A percentile compares a stretch with the other conserved stretches of the same genome.
Conservation (phyloP, 2,888 invertebrate species). For the Rhodophaea formosa region DNA sequence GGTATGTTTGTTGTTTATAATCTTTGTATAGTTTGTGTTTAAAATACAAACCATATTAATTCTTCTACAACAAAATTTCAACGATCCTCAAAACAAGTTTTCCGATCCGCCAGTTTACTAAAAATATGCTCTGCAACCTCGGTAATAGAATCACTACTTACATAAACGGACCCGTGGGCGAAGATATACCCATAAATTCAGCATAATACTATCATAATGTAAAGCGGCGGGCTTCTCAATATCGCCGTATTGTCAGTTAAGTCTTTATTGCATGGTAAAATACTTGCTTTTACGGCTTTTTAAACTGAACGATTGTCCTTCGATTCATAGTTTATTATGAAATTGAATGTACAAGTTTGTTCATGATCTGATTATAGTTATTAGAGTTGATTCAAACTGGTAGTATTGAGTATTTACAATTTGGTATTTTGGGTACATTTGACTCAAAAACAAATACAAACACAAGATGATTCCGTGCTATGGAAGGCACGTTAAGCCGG, state of each 20-base stretch:
- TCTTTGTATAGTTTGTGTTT: too few species aligned
- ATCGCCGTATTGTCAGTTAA: conserved; percentile 38
- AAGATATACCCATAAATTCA: conserved; percentile 21
- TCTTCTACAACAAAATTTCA: not conserved
- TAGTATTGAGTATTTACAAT: too few species aligned
- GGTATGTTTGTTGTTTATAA: too few species aligned
- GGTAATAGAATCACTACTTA: conserved; percentile 20
- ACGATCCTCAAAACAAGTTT: not conserved
- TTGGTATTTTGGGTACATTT: too few species aligned
- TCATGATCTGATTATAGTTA: not conserved
- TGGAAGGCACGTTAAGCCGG: too few species aligned
- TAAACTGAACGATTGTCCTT: conserved; percentile 33
- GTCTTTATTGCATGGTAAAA: conserved; percentile 35
- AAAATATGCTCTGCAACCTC: conserved; percentile 7
- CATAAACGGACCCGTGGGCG: conserved; percentile 18
- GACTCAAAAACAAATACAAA: too few species aligned
- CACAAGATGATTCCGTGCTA: too few species aligned
- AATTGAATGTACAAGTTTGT: conserved; percentile 13
- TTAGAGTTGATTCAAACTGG: too few species aligned
- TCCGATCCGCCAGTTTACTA: not conserved
- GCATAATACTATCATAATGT: conserved; percentile 22
- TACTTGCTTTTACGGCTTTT: conserved; percentile 39
- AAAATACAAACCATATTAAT: not conserved
- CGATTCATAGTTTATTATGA: conserved; percentile 24
- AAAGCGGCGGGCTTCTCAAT: conserved; percentile 27